Evolutionary conservation across 1,140 invertebrate genomes (phyloP), one percentile per base, ranked within the genome.

Genomic region (Achroia grisella): DNA sequence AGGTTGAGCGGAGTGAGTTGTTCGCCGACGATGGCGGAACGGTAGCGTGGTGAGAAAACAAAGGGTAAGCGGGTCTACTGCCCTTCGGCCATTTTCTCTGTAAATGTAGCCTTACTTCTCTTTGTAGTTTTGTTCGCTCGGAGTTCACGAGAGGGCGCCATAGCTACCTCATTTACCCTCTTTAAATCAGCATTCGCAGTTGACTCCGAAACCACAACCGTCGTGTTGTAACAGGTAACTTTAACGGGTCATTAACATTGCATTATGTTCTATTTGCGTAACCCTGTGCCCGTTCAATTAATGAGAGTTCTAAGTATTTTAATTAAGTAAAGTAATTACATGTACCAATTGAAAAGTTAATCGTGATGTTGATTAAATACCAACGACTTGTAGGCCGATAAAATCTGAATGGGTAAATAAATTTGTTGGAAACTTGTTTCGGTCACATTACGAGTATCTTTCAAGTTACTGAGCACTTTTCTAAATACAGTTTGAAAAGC

Each of bases 71-170:
- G 53, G 59, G 65, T 51, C 56, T 53, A 49, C 47, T 76, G 72
- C 69, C 75, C 67, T 62, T 46, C 49, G 73, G 78, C 70, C 59
- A 62, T 79, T 79, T 78, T 79, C 73, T 72, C 61, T 63, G 70
- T 71, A 78, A 77, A 72, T 73, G 67, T 76, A 68, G 57, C 69
- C 54, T 55, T 61, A 64, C 57, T 65, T 71, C 62, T 62, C 65
- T 71, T 74, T 76, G 69, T 78, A 64, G 59, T 73, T 74, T 70
- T 65, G 64, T 78, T 69, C 60, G 33, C 23, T 11, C 57, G 39
- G 58, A 67, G 68, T 65, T 68, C 73, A 62, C 57, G 56, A 66
- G 60, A 66, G 71, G 70, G 62, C 62, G 61, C 65, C 48, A 63
- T 48, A 65, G 56, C 61, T 63, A 69, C 54, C 68, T 63, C 62